A percentile compares a stretch with the other conserved stretches of the same genome.
Evolutionary conservation across 1,140 invertebrate species (phyloP).

Genomic region (Mesaphorura yosii): DNA sequence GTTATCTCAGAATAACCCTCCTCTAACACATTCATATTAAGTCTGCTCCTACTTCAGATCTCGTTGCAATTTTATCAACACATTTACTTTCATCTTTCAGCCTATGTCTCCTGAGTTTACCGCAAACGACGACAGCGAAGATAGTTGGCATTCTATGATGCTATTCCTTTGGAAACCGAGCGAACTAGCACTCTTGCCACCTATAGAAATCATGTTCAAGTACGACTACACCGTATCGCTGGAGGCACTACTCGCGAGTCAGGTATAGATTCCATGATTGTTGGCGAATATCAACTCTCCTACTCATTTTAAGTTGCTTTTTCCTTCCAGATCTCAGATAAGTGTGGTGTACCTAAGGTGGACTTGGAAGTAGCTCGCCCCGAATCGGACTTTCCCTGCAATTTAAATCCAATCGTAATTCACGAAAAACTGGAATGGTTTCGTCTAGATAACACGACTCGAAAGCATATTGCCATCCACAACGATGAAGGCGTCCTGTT

Average conservation of each 20-base stretch:
- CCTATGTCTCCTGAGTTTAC: background rate
- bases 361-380: background rate
- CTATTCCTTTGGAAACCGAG: conserved; percentile 3
- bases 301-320: background rate
- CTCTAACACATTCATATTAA: background rate
- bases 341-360: background rate
- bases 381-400: background rate
- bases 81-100: background rate
- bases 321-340: background rate
- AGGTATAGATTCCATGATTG: background rate
- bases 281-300: background rate
- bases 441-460: background rate
- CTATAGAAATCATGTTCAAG: background rate
- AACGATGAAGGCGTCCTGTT: background rate
- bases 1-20: background rate
- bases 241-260: background rate
- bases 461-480: background rate
- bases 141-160: background rate
- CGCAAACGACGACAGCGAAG: background rate
- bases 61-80: background rate
- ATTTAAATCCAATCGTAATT: conserved; percentile 8
- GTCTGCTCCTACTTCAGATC: background rate
- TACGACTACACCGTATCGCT: background rate
- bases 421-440: background rate
- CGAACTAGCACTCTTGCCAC: background rate